A percentile compares a stretch with the other conserved stretches of the same genome.
Conservation (phyloP, 2,113 vertebrate species). For the Sphyrna mokarran region DNA sequence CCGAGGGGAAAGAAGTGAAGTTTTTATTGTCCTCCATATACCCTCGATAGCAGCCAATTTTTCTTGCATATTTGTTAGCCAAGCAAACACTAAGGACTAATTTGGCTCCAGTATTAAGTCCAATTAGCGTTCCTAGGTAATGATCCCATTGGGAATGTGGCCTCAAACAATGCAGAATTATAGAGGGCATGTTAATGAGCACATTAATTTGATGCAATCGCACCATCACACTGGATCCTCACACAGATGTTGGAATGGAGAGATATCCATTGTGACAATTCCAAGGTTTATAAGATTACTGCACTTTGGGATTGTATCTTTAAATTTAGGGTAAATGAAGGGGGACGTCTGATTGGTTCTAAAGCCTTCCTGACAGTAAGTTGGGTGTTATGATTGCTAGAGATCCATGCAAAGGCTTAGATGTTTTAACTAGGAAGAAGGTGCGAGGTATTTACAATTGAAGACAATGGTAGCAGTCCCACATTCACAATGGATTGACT, state of each 20-base stretch:
- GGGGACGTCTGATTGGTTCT: background rate
- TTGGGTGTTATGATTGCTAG: background rate
- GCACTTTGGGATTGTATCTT: background rate
- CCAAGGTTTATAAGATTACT: no score
- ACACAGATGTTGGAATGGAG: background rate
- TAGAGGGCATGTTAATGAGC: constrained; percentile 7
- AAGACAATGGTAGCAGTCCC: background rate
- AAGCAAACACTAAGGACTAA: constrained; percentile 28
- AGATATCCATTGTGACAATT: background rate
- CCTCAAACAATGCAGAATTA: constrained; percentile 23
- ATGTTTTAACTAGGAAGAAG: background rate
- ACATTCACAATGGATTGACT: no score
- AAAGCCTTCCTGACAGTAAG: background rate
- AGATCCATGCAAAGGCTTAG: background rate
- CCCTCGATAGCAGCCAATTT: background rate
- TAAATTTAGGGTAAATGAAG: background rate
- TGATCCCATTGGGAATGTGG: constrained; percentile 21
- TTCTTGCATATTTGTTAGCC: background rate
- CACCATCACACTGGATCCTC: background rate
- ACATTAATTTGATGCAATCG: constrained; percentile 5
- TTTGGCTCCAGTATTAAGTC: constrained; percentile 20
- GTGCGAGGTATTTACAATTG: background rate
- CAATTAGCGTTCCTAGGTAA: constrained; percentile 30
- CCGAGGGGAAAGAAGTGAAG: background rate
- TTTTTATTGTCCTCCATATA: background rate